Conservation (phyloP, 2,113 vertebrate genomes). For the Megaleporinus macrocephalus region DNA sequence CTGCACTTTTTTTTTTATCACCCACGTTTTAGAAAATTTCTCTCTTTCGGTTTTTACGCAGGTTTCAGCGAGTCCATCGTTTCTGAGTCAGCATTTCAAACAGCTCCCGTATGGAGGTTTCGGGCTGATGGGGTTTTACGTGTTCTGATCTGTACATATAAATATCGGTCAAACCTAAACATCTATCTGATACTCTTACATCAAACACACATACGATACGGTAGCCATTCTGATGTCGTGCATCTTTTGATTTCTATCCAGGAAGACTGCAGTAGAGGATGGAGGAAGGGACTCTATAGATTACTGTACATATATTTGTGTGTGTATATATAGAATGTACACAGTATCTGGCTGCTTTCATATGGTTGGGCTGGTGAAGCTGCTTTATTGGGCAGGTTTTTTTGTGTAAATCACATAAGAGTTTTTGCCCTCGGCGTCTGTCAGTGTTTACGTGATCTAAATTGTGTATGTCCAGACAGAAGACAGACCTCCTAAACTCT, state of each 20-base stretch:
- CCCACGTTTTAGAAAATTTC: constrained; percentile 5
- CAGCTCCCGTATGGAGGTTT: no score
- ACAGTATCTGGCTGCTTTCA: constrained; percentile 1
- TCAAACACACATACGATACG: no score
- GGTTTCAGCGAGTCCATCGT: background rate
- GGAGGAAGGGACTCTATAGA: background rate
- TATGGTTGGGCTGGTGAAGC: background rate
- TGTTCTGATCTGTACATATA: no score
- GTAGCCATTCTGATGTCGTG: no score
- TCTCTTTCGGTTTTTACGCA: background rate
- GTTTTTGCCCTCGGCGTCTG: background rate
- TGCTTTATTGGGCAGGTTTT: background rate
- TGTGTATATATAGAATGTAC: background rate
- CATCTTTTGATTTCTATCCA: background rate
- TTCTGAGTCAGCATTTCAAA: background rate
- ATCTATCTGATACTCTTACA: no score
- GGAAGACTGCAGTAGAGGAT: no score
- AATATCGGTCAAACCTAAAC: no score
- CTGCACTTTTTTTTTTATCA: constrained; percentile 6
- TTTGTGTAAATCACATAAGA: background rate
- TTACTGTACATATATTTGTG: background rate
- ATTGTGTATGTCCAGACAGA: background rate
- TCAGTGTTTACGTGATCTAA: background rate
- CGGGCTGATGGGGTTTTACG: no score
- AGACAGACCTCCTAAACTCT: background rate